phyloP scores from a whole-genome alignment of 2,888 invertebrate genomes.

The Callimorpha dominula region DNA sequence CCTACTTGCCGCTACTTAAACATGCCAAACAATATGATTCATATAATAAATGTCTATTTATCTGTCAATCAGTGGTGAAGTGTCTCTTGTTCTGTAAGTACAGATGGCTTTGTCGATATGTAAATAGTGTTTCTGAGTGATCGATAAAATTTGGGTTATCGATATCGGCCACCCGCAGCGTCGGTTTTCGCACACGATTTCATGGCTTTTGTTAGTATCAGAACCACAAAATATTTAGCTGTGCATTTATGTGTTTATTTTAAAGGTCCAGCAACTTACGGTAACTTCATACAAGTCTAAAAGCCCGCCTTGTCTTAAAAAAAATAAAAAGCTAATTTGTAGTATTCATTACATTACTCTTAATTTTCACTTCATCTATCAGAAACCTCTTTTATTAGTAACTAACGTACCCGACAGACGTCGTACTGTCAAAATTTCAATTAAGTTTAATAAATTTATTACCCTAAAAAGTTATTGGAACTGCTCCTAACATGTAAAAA shows the following conservation, averaged over 20 bases:
- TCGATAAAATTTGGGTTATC: constrained; percentile 8
- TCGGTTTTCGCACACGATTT: not conserved
- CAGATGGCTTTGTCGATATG: constrained; percentile 14
- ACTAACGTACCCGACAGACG: too few relatives aligned
- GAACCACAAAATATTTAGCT: not conserved
- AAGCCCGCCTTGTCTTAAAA: too few relatives aligned
- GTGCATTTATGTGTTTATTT: not conserved
- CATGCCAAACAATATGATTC: constrained; percentile 49
- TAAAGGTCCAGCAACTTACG: not conserved
- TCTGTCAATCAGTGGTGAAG: constrained; percentile 57
- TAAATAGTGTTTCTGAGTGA: not conserved
- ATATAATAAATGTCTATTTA: constrained; percentile 58
- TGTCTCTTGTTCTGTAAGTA: constrained; percentile 25
- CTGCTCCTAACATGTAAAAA: too few relatives aligned
- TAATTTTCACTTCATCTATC: too few relatives aligned
- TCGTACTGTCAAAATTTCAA: too few relatives aligned
- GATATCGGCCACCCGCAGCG: not conserved
- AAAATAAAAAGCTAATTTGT: too few relatives aligned
- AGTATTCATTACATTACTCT: too few relatives aligned
- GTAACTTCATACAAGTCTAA: too few relatives aligned
- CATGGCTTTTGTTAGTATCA: not conserved
- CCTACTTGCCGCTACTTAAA: constrained; percentile 43
- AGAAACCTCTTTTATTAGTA: too few relatives aligned
- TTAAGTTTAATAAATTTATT: too few relatives aligned
- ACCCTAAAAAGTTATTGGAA: too few relatives aligned